phyloP scores from a whole-genome alignment of 2,113 vertebrate species.

The Nothoprocta perdicaria region DNA sequence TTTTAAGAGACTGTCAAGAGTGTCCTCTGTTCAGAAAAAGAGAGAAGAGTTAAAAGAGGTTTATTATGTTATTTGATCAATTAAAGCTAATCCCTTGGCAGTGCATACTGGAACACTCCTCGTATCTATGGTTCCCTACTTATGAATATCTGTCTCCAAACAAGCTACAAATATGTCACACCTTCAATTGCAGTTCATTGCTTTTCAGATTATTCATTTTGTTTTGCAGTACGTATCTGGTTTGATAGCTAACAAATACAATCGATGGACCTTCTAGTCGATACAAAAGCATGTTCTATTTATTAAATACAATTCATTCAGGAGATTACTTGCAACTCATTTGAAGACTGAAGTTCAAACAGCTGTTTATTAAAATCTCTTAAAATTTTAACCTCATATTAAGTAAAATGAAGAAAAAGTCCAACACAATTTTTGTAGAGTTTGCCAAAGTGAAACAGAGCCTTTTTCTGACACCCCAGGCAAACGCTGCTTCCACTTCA shows the following conservation, averaged over 20 bases:
- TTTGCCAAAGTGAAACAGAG: not conserved
- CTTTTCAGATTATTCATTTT: not conserved
- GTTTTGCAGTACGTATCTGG: not conserved
- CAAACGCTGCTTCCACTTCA: not conserved
- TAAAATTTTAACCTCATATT: not conserved
- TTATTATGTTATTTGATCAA: not conserved
- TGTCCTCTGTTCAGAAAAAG: not conserved
- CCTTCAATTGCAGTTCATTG: not conserved
- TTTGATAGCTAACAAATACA: not conserved
- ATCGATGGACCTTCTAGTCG: not conserved
- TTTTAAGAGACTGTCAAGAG: not conserved
- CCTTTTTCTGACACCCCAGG: conserved; percentile 4
- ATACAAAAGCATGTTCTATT: not conserved
- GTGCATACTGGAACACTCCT: not conserved
- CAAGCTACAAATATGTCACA: not conserved
- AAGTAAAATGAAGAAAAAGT: not conserved
- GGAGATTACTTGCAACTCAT: not conserved
- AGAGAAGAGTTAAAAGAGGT: not conserved
- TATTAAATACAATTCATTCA: not conserved
- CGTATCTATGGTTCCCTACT: not conserved
- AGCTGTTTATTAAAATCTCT: not conserved
- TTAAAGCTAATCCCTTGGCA: not conserved
- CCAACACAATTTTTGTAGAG: not conserved
- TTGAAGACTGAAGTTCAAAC: not conserved
- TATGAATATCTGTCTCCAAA: not conserved